Percentiles rank a stretch among this genome's conserved stretches.
These are phyloP conservation scores for Atta colombica DNA, from an alignment of 1,140 invertebrate species.

Conservation along the genomic window DNA sequence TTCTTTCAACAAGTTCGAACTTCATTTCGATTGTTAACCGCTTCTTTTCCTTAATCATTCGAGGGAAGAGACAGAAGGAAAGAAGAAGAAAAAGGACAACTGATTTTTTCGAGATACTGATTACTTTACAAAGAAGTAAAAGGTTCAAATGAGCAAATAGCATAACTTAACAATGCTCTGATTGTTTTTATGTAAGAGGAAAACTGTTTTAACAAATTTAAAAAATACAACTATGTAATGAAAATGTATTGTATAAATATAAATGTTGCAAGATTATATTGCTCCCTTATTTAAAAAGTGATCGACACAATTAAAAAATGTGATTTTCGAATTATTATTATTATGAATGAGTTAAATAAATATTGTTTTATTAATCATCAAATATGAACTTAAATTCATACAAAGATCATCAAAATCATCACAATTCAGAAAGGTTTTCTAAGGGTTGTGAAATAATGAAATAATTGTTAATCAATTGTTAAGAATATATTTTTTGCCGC, in stretches of 20 bases:
- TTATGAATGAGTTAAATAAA: too few relatives aligned
- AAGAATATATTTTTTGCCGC: too few relatives aligned
- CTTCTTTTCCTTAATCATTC: conserved; percentile 35
- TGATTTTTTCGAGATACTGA: background rate
- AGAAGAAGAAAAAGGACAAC: background rate
- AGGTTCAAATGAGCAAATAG: background rate
- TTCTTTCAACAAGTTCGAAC: conserved; percentile 30
- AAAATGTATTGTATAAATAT: background rate
- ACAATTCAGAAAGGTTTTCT: too few relatives aligned
- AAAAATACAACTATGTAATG: background rate
- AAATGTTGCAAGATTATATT: background rate
- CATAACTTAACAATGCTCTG: background rate
- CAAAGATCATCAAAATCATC: too few relatives aligned
- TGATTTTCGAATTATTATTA: too few relatives aligned
- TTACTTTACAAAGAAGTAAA: background rate
- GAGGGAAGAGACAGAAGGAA: background rate
- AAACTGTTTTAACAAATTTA: background rate
- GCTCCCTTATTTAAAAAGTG: too few relatives aligned
- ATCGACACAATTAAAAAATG: too few relatives aligned
- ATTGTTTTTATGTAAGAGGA: background rate
- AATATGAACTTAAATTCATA: too few relatives aligned
- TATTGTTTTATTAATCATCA: too few relatives aligned
- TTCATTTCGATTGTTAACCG: conserved; percentile 30
- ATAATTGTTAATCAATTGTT: too few relatives aligned
- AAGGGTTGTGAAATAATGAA: too few relatives aligned